These are phyloP conservation scores for Palythoa heliodiscus DNA, from an alignment of 92 coral and sea anemone species.

Conservation along the genomic window DNA sequence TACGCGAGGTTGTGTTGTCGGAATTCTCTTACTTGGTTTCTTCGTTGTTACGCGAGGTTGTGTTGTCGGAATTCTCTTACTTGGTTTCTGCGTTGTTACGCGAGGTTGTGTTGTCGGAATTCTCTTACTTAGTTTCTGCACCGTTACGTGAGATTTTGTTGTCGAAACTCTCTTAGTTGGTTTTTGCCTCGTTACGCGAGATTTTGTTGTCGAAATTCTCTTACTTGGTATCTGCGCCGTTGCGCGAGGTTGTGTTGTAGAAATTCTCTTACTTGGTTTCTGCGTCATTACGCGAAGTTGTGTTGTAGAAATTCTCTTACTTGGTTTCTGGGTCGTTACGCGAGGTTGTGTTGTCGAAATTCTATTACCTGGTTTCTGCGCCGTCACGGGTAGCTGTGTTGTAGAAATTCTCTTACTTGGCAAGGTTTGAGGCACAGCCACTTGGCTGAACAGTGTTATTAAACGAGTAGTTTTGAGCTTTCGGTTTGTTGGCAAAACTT, in stretches of 20 bases:
- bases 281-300: too few relatives aligned
- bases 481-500: background rate
- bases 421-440: background rate
- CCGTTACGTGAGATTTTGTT: too few relatives aligned
- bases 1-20: too few relatives aligned
- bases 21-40: too few relatives aligned
- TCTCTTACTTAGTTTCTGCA: too few relatives aligned
- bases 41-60: too few relatives aligned
- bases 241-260: background rate
- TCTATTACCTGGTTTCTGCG: background rate
- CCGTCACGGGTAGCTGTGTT: background rate
- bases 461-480: background rate
- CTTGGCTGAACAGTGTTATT: constrained; percentile 28
- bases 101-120: background rate
- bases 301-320: too few relatives aligned
- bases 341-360: background rate
- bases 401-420: background rate
- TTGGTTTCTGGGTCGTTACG: background rate
- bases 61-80: background rate
- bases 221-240: background rate
- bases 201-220: too few relatives aligned
- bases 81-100: background rate
- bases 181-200: too few relatives aligned
- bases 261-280: too few relatives aligned
- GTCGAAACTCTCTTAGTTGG: too few relatives aligned